These are phyloP conservation scores for Drosophila guanche DNA, from an alignment of 1,140 invertebrate genomes.

Conservation along the genomic window DNA sequence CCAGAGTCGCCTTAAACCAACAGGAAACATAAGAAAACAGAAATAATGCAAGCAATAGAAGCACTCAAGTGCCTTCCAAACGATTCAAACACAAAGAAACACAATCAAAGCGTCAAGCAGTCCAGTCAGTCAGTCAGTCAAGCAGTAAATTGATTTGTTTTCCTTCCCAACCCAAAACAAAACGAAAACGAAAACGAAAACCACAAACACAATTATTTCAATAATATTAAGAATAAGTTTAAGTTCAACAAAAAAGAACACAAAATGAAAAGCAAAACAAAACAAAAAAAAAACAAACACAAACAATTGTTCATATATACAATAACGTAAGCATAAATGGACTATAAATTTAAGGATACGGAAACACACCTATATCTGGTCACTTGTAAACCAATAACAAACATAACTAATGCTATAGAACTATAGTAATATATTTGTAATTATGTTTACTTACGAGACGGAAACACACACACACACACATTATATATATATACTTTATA, in stretches of 20 bases:
- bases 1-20: too few species aligned
- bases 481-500: slow-evolving; percentile 47
- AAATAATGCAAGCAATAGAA: too few species aligned
- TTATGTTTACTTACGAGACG: slow-evolving; percentile 36
- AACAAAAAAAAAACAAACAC: slow-evolving; percentile 17
- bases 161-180: neutral
- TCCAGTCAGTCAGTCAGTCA: too few species aligned
- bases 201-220: slow-evolving; percentile 2
- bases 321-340: slow-evolving; percentile 4
- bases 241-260: too few species aligned
- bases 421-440: slow-evolving; percentile 24
- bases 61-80: too few species aligned
- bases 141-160: too few species aligned
- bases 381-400: slow-evolving; percentile 78
- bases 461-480: slow-evolving; percentile 32
- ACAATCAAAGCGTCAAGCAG: too few species aligned
- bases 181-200: neutral
- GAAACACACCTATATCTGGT: slow-evolving; percentile 69
- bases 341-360: slow-evolving; percentile 9
- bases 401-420: slow-evolving; percentile 8
- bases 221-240: too few species aligned
- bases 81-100: too few species aligned
- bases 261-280: too few species aligned
- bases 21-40: too few species aligned
- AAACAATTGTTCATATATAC: neutral